phyloP scores from a whole-genome alignment of 1,140 invertebrate genomes.

The Drosophila ananassae region DNA sequence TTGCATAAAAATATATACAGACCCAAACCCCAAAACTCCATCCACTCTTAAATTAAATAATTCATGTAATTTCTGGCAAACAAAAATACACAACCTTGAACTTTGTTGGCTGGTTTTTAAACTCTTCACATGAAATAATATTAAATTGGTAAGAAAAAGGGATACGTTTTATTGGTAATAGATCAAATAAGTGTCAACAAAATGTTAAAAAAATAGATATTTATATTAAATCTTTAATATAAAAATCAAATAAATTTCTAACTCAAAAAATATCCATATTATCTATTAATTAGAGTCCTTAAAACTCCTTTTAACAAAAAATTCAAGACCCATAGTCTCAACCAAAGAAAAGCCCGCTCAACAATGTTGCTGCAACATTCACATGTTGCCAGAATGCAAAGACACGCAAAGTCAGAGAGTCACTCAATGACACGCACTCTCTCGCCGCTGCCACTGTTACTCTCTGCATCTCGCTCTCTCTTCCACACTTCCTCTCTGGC shows the following conservation, averaged over 20 bases:
- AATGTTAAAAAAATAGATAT: too few species aligned
- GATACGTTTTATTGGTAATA: too few species aligned
- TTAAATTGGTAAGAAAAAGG: too few species aligned
- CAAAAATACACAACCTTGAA: background rate
- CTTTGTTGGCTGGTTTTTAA: background rate
- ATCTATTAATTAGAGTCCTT: too few species aligned
- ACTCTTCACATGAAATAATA: background rate
- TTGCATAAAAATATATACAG: background rate
- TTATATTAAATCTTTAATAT: too few species aligned
- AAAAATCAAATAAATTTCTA: background rate
- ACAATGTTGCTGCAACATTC: conserved; percentile 32
- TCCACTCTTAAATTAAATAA: conserved; percentile 5
- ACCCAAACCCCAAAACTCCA: background rate
- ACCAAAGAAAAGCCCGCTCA: background rate
- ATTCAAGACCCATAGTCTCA: too few species aligned
- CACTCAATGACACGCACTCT: background rate
- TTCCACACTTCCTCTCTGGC: background rate
- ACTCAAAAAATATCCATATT: background rate
- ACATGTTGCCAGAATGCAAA: conserved; percentile 6
- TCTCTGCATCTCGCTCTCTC: background rate
- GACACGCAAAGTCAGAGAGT: conserved; percentile 6
- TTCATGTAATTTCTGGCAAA: conserved; percentile 4
- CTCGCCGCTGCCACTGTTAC: background rate
- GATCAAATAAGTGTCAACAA: too few species aligned
- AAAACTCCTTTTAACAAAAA: too few species aligned